Conservation (phyloP, 2,113 vertebrate species). For the Aegypius monachus region DNA sequence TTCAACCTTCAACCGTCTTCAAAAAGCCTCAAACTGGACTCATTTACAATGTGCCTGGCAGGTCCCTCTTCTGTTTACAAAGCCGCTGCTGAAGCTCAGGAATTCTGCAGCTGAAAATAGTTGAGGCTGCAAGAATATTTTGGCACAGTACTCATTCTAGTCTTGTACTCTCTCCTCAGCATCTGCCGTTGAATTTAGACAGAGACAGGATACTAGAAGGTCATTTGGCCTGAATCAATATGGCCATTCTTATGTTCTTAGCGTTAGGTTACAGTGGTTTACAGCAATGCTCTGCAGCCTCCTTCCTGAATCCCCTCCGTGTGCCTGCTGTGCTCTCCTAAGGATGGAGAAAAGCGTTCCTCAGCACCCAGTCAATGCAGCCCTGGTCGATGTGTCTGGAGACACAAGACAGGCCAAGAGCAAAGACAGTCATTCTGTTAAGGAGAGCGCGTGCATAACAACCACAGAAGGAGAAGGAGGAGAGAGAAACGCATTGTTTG, state of each 20-base stretch:
- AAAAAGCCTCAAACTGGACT: not conserved
- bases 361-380: not conserved
- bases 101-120: slow-evolving; percentile 26
- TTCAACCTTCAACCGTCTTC: not conserved
- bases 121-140: not conserved
- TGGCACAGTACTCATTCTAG: not conserved
- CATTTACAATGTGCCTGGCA: not conserved
- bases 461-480: not conserved
- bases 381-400: not conserved
- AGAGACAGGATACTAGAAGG: not conserved
- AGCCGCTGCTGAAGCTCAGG: not conserved
- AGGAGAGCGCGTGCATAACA: not conserved
- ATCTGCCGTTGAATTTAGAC: not conserved
- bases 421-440: not conserved
- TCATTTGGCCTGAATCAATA: not conserved
- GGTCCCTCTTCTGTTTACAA: not conserved
- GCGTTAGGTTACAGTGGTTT: not conserved
- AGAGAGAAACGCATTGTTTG: not conserved
- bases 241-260: not conserved
- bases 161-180: not conserved
- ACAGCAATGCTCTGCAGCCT: not conserved
- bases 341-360: not conserved
- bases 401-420: not conserved
- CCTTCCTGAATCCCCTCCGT: not conserved
- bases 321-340: not conserved